Base-by-base conservation (phyloP, 1,140 invertebrate genomes). In the Lordiphosa stackelbergi region DNA sequence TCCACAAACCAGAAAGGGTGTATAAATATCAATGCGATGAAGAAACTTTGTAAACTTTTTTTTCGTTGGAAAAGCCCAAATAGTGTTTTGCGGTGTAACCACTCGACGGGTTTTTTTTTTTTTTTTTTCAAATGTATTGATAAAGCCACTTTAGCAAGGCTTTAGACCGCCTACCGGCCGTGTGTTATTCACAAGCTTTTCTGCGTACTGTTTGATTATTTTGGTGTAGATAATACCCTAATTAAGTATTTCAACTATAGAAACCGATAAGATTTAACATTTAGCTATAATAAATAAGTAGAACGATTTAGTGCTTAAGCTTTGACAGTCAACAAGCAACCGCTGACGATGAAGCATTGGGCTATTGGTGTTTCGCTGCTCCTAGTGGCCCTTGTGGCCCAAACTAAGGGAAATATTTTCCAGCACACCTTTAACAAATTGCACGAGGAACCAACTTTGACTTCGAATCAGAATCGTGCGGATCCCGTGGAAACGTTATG, bases 401-500 rank as follows among this genome's bases (percentile, higher is more conserved):
- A 53, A 19, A n/a, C 45, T 36, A 37, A 58, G 19, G 75, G 31
- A 0, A 70, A 41, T 35, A 59, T 81, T 13, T 81, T 85, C n/a
- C 46, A 81, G 35, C 66, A 43, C 5, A 85, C 69, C 10, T 85
- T 85, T 10, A 66, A 70, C 35, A 34, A 54, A n/a, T 46, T 85
- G 4, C 81, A 85, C 16, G 49, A 47, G 8, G 74, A 85, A 38
- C 85, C 85, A 3, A 60, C 54, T 10, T 19, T 72, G 35, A 63
- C 63, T 1, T 5, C 37, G 2, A 41, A 28, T 16, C 71, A 71
- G 13, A 75, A 48, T 38, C 62, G 85, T 11, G 77, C 68, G 10
- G 78, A 81, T 63, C 41, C 41, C 34, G 77, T 85, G 7, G 45
- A 75, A 53, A 85, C 78, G 7, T 28, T 73, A 12, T 85, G 73